phyloP scores from a whole-genome alignment of 35 echinoderm and acorn worm genomes.

The Nesometra sesokonis region DNA sequence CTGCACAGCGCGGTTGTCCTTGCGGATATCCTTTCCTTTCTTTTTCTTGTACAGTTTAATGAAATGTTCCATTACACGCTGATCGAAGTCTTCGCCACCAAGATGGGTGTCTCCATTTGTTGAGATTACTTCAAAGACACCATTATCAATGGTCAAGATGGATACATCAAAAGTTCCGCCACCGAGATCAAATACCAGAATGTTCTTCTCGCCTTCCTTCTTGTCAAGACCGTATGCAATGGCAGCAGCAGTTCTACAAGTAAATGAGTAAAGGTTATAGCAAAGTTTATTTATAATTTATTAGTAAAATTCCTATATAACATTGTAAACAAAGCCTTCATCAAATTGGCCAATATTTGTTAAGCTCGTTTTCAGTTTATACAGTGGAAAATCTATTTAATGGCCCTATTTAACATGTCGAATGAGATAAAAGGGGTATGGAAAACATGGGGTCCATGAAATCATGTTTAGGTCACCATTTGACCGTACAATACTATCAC shows the following conservation, averaged over 20 bases:
- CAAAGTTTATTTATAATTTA: too few species aligned
- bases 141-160: constrained; percentile 89
- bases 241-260: constrained; percentile 78
- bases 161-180: constrained; percentile 96
- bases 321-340: too few species aligned
- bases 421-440: too few species aligned
- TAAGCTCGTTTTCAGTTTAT: too few species aligned
- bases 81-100: constrained; percentile 99
- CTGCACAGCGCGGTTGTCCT: constrained; percentile 97
- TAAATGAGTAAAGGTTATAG: neutral
- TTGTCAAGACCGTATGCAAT: constrained; percentile 99
- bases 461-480: too few species aligned
- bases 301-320: too few species aligned
- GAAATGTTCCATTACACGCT: constrained; percentile 96
- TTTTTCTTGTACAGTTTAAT: constrained; percentile 99
- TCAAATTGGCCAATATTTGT: too few species aligned
- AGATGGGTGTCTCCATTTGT: constrained; percentile 98
- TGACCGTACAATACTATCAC: too few species aligned
- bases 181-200: constrained; percentile 93
- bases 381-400: too few species aligned
- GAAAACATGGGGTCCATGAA: too few species aligned
- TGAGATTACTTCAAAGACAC: constrained; percentile 87
- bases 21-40: constrained; percentile 94
- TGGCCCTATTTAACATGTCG: too few species aligned
- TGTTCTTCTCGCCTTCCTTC: constrained; percentile 89